Evolutionary conservation across 1,140 invertebrate species (phyloP).

Genomic region (Laupala kohalensis): DNA sequence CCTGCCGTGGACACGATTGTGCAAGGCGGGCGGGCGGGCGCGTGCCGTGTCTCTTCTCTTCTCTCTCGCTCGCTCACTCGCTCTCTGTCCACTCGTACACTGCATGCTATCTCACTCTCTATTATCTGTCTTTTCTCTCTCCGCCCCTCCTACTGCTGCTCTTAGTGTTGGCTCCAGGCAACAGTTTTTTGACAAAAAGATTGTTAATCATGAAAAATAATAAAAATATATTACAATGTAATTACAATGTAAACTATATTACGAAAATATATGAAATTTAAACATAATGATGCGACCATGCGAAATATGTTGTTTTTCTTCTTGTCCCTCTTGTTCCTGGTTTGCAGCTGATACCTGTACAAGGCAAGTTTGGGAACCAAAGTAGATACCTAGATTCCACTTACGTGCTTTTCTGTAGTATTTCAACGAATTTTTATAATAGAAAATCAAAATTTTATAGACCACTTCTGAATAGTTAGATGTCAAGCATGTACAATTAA

Average conservation of each 20-base stretch:
- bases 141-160: constrained; percentile 4
- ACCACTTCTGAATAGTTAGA: too few relatives aligned
- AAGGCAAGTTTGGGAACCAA: neutral
- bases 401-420: too few relatives aligned
- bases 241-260: constrained; percentile 13
- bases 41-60: neutral
- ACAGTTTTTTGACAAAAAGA: constrained; percentile 8
- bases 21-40: too few relatives aligned
- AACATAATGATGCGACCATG: constrained; percentile 2
- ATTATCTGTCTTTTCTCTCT: neutral
- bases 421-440: too few relatives aligned
- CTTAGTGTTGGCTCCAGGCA: constrained; percentile 8
- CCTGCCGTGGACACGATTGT: too few relatives aligned
- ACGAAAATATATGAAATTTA: constrained; percentile 12
- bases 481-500: too few relatives aligned
- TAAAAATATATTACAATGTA: constrained; percentile 11
- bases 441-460: too few relatives aligned
- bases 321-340: neutral
- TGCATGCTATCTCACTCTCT: neutral
- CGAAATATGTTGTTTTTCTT: neutral
- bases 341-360: neutral
- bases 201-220: constrained; percentile 9
- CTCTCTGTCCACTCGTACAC: neutral
- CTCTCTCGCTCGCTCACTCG: neutral
- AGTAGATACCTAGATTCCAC: too few relatives aligned